A percentile compares a stretch with the other conserved stretches of the same genome.
phyloP scores from a whole-genome alignment of 2,888 invertebrate species.

The Hoplodrina blanda region DNA sequence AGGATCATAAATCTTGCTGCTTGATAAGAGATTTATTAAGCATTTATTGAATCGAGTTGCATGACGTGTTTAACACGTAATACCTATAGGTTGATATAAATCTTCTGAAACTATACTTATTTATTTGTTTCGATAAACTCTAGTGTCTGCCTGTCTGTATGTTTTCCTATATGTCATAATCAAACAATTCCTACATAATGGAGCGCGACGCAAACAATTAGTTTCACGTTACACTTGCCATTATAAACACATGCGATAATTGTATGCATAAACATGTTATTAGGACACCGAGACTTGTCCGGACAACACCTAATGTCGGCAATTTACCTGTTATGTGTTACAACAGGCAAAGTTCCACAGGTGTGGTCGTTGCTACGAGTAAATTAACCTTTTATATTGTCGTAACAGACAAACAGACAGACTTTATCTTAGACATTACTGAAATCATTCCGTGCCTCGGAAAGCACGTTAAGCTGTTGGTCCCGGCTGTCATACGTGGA shows the following conservation, averaged over 20 bases:
- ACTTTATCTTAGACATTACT: too few species aligned
- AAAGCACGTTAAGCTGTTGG: too few species aligned
- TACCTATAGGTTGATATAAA: neutral
- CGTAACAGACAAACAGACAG: constrained; percentile 23
- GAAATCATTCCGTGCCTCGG: too few species aligned
- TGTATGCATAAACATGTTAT: constrained; percentile 24
- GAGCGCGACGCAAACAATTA: constrained; percentile 49
- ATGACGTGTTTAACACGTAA: constrained; percentile 4
- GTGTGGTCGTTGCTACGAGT: constrained; percentile 11
- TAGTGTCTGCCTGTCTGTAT: neutral
- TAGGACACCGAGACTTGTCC: constrained; percentile 19
- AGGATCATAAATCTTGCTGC: constrained; percentile 8
- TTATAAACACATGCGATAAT: constrained; percentile 63
- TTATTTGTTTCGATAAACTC: neutral
- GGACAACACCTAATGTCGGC: constrained; percentile 1
- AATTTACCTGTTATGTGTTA: constrained; percentile 17
- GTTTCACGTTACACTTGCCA: constrained; percentile 67
- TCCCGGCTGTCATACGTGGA: too few species aligned
- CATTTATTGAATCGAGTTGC: constrained; percentile 21
- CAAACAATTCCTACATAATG: constrained; percentile 34
- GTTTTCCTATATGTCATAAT: neutral
- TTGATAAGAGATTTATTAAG: constrained; percentile 24
- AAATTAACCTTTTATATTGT: constrained; percentile 44
- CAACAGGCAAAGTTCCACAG: constrained; percentile 11
- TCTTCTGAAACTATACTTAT: neutral